A percentile compares a stretch with the other conserved stretches of the same genome.
Evolutionary conservation across 2,888 invertebrate genomes (phyloP).

Genomic region (Eremobia ochroleuca): DNA sequence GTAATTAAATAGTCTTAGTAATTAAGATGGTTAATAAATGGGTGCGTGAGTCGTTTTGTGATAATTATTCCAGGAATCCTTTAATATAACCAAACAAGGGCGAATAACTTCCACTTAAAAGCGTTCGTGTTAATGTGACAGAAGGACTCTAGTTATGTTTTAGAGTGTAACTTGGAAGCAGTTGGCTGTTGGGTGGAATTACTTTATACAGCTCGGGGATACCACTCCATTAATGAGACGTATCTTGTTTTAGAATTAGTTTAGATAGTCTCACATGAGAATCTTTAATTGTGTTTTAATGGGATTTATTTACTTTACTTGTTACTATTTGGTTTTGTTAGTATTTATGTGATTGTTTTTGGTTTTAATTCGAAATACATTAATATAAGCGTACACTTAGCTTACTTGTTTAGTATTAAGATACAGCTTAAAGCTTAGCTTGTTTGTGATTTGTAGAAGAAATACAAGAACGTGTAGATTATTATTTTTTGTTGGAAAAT

Average conservation of each 20-base stretch:
- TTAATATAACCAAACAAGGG: conserved; percentile 88
- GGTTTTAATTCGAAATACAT: neutral
- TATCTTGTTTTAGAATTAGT: conserved; percentile 67
- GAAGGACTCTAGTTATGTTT: conserved; percentile 79
- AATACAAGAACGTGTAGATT: neutral
- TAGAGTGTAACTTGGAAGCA: conserved; percentile 75
- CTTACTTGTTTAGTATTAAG: no score
- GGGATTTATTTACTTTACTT: conserved; percentile 28
- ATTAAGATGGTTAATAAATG: conserved; percentile 90
- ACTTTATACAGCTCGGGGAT: conserved; percentile 67
- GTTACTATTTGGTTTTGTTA: neutral
- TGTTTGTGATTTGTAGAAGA: neutral
- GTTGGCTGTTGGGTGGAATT: conserved; percentile 74
- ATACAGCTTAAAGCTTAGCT: neutral
- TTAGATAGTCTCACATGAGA: conserved; percentile 53
- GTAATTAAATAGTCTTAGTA: conserved; percentile 89
- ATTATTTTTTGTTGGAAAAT: neutral
- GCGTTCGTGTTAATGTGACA: conserved; percentile 81
- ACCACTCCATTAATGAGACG: conserved; percentile 70
- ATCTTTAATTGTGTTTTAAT: conserved; percentile 56
- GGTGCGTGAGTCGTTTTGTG: conserved; percentile 88
- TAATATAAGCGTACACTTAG: no score
- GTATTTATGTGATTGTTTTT: neutral
- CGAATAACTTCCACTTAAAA: conserved; percentile 79
- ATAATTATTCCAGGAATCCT: conserved; percentile 89